phyloP scores from a whole-genome alignment of 2,888 invertebrate species.

The Sinopyrophorus schimmeli region DNA sequence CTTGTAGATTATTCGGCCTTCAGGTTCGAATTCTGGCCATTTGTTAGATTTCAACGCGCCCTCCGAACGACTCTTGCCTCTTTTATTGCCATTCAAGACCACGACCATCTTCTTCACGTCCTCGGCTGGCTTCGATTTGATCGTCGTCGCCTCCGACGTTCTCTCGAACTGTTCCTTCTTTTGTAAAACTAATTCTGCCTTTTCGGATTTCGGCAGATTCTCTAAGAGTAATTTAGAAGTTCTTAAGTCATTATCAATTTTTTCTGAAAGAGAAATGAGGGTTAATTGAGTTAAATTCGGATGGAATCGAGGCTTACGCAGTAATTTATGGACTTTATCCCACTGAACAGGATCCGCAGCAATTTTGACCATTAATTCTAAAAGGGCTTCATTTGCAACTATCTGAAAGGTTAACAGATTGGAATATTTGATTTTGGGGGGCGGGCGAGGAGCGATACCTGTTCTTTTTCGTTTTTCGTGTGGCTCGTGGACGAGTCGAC shows the following conservation, averaged over 20 bases:
- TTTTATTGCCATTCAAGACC: slow-evolving; percentile 16
- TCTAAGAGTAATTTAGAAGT: slow-evolving; percentile 47
- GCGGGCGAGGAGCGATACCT: slow-evolving; percentile 3
- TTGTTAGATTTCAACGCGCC: slow-evolving; percentile 29
- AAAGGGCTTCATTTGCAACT: slow-evolving; percentile 49
- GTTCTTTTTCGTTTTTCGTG: slow-evolving; percentile 10
- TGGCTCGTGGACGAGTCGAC: slow-evolving; percentile 36
- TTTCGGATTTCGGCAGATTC: no score
- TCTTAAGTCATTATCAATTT: slow-evolving; percentile 46
- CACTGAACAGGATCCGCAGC: slow-evolving; percentile 53
- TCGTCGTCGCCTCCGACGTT: neutral
- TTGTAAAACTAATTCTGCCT: slow-evolving; percentile 10
- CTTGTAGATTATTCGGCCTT: slow-evolving; percentile 24
- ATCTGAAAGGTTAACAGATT: slow-evolving; percentile 26
- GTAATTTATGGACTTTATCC: slow-evolving; percentile 51
- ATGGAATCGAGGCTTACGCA: slow-evolving; percentile 51
- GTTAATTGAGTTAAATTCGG: neutral
- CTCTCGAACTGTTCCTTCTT: no score
- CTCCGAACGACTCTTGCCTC: slow-evolving; percentile 19
- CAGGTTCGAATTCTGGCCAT: slow-evolving; percentile 29
- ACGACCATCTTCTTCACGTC: slow-evolving; percentile 22
- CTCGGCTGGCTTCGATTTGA: slow-evolving; percentile 1
- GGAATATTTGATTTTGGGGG: neutral
- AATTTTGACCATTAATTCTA: slow-evolving; percentile 53
- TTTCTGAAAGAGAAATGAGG: slow-evolving; percentile 43